Percentiles rank a stretch among this genome's conserved stretches.
Conservation (phyloP, 1,140 invertebrate genomes). For the Melanaphis sacchari region DNA sequence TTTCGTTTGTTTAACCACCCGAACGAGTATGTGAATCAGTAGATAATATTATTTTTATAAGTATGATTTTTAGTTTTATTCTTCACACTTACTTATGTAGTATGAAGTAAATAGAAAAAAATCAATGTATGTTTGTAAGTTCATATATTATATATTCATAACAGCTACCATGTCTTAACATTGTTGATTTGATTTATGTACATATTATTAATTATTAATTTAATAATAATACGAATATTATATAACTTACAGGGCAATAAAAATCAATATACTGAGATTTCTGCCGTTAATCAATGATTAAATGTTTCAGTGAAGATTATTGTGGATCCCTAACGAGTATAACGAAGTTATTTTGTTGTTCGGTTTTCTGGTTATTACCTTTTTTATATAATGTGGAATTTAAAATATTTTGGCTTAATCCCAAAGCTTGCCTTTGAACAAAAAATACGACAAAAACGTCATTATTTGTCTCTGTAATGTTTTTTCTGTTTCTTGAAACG, state of each 20-base stretch:
- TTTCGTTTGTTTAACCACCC: neutral
- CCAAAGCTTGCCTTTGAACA: slow-evolving; percentile 20
- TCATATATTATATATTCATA: neutral
- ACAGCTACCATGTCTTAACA: neutral
- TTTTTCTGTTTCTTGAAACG: neutral
- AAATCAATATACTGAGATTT: neutral
- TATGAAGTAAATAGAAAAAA: neutral
- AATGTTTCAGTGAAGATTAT: neutral
- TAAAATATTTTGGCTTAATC: slow-evolving; percentile 34
- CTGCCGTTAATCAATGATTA: neutral
- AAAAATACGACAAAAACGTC: neutral
- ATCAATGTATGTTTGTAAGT: neutral
- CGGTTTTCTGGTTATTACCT: neutral
- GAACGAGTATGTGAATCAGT: neutral
- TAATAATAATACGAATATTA: neutral
- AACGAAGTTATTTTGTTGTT: slow-evolving; percentile 21
- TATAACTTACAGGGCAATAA: neutral
- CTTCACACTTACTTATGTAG: neutral
- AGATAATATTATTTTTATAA: neutral
- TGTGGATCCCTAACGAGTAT: neutral
- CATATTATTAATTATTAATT: neutral
- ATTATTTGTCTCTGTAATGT: neutral
- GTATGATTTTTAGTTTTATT: neutral
- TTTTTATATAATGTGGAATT: neutral
- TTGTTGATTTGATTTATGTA: too few species aligned